Evolutionary conservation across 2,888 invertebrate genomes (phyloP).

Genomic region (Sycophila texana): DNA sequence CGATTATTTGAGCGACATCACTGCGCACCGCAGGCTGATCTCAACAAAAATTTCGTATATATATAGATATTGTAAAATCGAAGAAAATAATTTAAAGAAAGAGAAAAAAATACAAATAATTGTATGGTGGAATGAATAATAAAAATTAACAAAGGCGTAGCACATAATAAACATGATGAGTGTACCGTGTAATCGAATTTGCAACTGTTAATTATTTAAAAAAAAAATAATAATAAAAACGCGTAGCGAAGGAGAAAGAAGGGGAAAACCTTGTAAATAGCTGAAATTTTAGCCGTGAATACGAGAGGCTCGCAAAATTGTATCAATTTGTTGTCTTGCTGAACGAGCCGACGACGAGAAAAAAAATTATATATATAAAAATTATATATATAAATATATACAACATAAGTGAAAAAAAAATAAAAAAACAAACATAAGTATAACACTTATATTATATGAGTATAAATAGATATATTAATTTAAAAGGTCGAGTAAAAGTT

Average conservation of each 20-base stretch:
- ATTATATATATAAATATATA: constrained; percentile 27
- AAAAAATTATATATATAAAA: constrained; percentile 22
- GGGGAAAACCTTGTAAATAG: constrained; percentile 48
- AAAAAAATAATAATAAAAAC: neutral
- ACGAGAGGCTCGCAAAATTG: constrained; percentile 58
- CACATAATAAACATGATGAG: neutral
- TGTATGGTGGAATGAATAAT: neutral
- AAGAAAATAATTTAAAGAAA: neutral
- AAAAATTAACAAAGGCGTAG: constrained; percentile 4
- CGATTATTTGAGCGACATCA: too few relatives aligned
- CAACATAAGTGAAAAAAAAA: constrained; percentile 11
- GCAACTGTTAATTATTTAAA: constrained; percentile 17
- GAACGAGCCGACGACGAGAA: constrained; percentile 14
- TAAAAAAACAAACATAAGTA: constrained; percentile 32
- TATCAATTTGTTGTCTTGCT: constrained; percentile 55
- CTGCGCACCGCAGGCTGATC: neutral
- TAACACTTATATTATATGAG: too few relatives aligned
- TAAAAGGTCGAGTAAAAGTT: constrained; percentile 13
- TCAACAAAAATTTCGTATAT: neutral
- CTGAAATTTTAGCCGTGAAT: constrained; percentile 51
- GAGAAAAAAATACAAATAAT: neutral
- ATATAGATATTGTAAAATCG: too few relatives aligned
- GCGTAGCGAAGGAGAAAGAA: constrained; percentile 27
- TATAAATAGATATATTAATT: constrained; percentile 5
- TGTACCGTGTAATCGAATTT: constrained; percentile 6